These are phyloP conservation scores for Cyrtorhinus lividipennis DNA, from an alignment of 1,140 invertebrate genomes.

Conservation along the genomic window DNA sequence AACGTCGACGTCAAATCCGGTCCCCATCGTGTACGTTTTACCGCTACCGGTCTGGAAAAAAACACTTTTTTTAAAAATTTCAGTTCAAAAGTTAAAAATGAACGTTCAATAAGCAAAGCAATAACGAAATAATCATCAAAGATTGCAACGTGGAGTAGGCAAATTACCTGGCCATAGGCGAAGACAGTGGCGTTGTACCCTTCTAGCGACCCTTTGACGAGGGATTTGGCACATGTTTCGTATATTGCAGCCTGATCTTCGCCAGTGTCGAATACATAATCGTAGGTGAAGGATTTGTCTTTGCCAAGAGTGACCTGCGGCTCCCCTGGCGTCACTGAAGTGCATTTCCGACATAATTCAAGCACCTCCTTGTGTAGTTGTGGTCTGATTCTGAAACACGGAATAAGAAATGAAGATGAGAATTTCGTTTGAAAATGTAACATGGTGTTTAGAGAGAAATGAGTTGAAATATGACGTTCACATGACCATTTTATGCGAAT, in stretches of 20 bases:
- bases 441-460: too few relatives aligned
- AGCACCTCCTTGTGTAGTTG: conserved; percentile 84
- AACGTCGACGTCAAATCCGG: conserved; percentile 78
- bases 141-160: too few relatives aligned
- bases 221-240: conserved; percentile 62
- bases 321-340: conserved; percentile 67
- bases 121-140: too few relatives aligned
- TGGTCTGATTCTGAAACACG: conserved; percentile 75
- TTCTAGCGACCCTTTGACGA: conserved; percentile 77
- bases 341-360: conserved; percentile 89
- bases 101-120: too few relatives aligned
- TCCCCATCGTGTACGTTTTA: conserved; percentile 98
- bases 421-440: too few relatives aligned
- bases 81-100: conserved; percentile 1
- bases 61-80: conserved; percentile 20
- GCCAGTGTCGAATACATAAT: conserved; percentile 79
- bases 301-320: conserved; percentile 85
- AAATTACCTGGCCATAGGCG: conserved; percentile 81
- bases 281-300: conserved; percentile 94
- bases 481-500: too few relatives aligned
- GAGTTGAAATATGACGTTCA: too few relatives aligned
- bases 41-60: conserved; percentile 72
- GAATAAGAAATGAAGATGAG: too few relatives aligned
- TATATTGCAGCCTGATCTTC: conserved; percentile 72
- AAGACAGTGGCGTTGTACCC: conserved; percentile 91